Base-by-base conservation (phyloP, 1,140 invertebrate genomes). In the Dinoponera quadriceps region DNA sequence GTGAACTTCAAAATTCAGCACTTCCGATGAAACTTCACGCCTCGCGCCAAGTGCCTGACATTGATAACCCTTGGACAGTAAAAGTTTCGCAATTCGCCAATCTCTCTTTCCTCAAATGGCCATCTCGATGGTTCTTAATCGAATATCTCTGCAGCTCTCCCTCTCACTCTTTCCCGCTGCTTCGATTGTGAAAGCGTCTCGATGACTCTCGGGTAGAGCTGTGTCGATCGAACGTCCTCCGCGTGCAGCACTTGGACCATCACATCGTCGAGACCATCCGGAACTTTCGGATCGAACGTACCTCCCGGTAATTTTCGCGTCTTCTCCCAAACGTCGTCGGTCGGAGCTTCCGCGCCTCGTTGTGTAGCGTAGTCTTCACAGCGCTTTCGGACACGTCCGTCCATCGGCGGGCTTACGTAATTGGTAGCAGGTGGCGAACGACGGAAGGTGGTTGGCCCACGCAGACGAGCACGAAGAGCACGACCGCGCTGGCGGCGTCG, bases 341-440 rank as follows among this genome's bases (percentile, higher is more conserved):
- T 11, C 9, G 7, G 7, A 44, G 7, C 38, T 44, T 9, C 9
- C 38, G 38, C 11, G 38, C 11, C 38, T 1, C 38, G 38, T 0
- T 44, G 38, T 44, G 38, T 44, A 44, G 9, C 38, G 38, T 44
- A 44, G 38, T 9, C 38, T 44, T 9, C 38, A 0, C 9, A 9
- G 38, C 38, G 38, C 7, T 5, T 44, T 9, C 38, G 38, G 38
- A 44, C 38, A 44, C 11, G 38, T 44, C 25, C 51, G 25, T 71
- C 55, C 65, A 55, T 84, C 49, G 27, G 29, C 49, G 48, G 38
- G 48, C 48, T 87, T 73, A 63, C 29, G 85, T 84, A 82, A 88
- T 85, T 82, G 66, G 80, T 77, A 83, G 87, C 85, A 87, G 87
- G 85, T 85, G 86, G 82, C 71, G 75, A 75, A 85, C 78, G 63